Evolutionary conservation across 2,888 invertebrate genomes (phyloP), one percentile per base, ranked within the genome.

Genomic region (Tenthredo mesomela): DNA sequence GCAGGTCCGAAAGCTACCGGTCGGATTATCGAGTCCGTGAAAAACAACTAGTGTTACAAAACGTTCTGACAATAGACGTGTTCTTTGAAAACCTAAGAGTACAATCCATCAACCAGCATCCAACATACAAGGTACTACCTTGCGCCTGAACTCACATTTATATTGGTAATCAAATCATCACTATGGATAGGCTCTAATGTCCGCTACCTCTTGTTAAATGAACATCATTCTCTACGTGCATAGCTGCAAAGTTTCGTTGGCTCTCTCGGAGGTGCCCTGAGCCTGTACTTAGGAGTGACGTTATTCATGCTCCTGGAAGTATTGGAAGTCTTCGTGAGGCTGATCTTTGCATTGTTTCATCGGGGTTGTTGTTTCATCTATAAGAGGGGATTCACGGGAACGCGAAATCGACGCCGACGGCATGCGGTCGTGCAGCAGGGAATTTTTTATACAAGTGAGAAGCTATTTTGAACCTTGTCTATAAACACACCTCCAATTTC

Each of bases 251-350:
- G 85, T 21, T 85, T 86, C 47, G 85, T 87, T 7, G 87, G 86
- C 5, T 86, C 86, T 21, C 84, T 87, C 40, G 87, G 87, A 33
- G 87, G 87, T 21, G 87, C 86, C n/a, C 85, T 87, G n/a, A 87
- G 87, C 61, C 84, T 87, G 3, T 87, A 87, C 80, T 82, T 87
- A n/a, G 87, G 87, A 54, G 82, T 87, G 5, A 86, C 87, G 18
- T 78, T 87, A 33, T 82, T 87, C 10, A 87, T 87, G 86, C 84
- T 87, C 9, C 71, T 87, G 25, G 87, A 87, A 77, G 82, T 85
- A 25, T 12, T 85, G 21, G 86, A 87, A 67, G 84, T 85, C 21
- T 61, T 84, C 70, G 47, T 86, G 0, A 84, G 80, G 21, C 15
- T 84, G 40, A 43, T 47, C 21, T 80, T 84, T 70, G 84, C 84